A percentile compares a stretch with the other conserved stretches of the same genome.
These are phyloP conservation scores for Nomada lathburiana DNA, from an alignment of 2,888 invertebrate species.

Conservation along the genomic window DNA sequence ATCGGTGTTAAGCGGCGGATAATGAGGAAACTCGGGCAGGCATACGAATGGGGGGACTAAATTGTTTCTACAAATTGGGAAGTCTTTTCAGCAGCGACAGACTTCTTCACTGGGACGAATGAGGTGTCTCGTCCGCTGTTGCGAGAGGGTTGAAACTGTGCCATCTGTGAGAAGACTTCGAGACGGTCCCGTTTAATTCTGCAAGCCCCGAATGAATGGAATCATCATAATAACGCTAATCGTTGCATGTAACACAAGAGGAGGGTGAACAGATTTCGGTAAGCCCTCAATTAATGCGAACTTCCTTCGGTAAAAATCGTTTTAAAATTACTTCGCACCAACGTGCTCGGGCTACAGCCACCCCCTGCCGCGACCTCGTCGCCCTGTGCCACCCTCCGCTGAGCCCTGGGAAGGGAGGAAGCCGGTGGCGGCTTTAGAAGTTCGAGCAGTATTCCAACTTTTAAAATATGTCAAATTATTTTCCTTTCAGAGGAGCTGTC, in stretches of 20 bases:
- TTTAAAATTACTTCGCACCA: conserved; percentile 78
- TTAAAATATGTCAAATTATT: conserved; percentile 84
- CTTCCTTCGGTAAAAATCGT: conserved; percentile 78
- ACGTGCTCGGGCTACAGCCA: conserved; percentile 46
- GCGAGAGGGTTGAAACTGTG: not conserved
- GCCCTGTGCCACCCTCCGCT: conserved; percentile 61
- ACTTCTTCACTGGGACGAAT: too few relatives aligned
- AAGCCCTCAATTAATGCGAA: conserved; percentile 79
- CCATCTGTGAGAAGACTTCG: not conserved
- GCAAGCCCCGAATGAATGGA: not conserved
- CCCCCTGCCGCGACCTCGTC: conserved; percentile 49
- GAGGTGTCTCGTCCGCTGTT: too few relatives aligned
- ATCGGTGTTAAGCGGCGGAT: too few relatives aligned
- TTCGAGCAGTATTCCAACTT: conserved; percentile 81
- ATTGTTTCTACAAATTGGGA: too few relatives aligned
- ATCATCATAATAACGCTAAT: conserved; percentile 4
- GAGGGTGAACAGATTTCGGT: conserved; percentile 38
- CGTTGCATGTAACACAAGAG: not conserved
- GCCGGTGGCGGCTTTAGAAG: conserved; percentile 74
- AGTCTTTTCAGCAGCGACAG: too few relatives aligned
- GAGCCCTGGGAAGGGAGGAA: conserved; percentile 66
- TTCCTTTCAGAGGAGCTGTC: conserved; percentile 77
- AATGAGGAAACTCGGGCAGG: too few relatives aligned
- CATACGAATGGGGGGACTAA: too few relatives aligned
- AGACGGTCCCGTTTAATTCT: not conserved